phyloP scores from a whole-genome alignment of 2,888 invertebrate species.

The Onchidella celtica region DNA sequence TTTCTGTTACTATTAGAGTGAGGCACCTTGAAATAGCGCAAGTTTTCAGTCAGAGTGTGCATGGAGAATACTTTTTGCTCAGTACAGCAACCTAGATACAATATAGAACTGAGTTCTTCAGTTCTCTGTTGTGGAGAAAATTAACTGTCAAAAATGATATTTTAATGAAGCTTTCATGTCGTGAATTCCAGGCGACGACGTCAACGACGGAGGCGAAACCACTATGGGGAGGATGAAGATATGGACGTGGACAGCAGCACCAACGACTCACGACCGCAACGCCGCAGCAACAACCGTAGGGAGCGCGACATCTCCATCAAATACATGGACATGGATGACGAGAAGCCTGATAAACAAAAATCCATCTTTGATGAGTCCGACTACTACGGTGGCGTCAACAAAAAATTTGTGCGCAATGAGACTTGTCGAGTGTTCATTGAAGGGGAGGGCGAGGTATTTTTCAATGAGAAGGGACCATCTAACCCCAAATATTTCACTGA shows the following conservation, averaged over 20 bases:
- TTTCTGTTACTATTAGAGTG: no score
- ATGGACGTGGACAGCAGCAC: constrained; percentile 39
- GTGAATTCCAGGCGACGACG: constrained; percentile 40
- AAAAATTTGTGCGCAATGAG: constrained; percentile 35
- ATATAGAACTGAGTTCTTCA: no score
- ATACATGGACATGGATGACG: constrained; percentile 39
- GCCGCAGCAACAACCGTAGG: constrained; percentile 32
- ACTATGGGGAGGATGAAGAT: constrained; percentile 38
- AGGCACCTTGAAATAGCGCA: no score
- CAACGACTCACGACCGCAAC: not conserved
- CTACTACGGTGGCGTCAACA: not conserved
- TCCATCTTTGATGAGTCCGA: constrained; percentile 51
- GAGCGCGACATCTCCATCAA: constrained; percentile 51
- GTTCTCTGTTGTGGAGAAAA: no score
- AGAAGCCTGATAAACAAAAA: constrained; percentile 2
- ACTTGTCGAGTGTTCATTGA: constrained; percentile 49
- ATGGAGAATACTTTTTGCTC: no score
- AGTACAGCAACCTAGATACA: no score
- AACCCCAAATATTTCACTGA: constrained; percentile 7
- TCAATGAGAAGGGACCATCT: constrained; percentile 6
- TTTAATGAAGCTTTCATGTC: no score
- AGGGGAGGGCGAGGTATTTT: constrained; percentile 48
- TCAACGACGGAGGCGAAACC: not conserved
- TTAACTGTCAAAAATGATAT: no score
- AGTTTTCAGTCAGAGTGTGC: no score